Evolutionary conservation across 2,888 invertebrate genomes (phyloP), one percentile per base, ranked within the genome.

Genomic region (Aspidiotus rigidus): DNA sequence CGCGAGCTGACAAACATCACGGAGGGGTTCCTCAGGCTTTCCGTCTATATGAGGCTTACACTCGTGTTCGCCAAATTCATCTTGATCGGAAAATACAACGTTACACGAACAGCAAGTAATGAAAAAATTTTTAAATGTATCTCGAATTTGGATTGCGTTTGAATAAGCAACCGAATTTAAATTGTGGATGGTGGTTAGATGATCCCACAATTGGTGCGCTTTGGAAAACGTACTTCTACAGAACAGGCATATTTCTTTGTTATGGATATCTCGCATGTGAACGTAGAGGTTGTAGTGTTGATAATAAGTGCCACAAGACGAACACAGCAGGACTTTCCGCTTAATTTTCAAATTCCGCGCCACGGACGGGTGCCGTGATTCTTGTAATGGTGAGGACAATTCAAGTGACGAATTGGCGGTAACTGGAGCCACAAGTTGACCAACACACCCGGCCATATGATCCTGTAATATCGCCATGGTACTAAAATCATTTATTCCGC

Each of bases 271-370:
- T 67, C 88, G 83, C 85, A 91, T 90, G 75, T 92, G 92, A 60
- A 89, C 78, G 77, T 90, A 91, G 71, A 91, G 81, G 79, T 90
- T 89, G 89, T 90, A 90, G 75, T 89, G 88, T 78, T 90, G 89
- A 79, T 89, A 90, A 76, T 90, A 90, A 11, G 87, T 89, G 59
- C 86, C 87, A 77, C 91, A 91, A 0, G 88, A 87, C 13, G 89
- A 87, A 77, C 91, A 91, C 64, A 90, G 79, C 77, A 88, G 91
- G 71, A 89, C 88, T 77, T 89, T 88, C 57, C 87, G 81, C n/a
- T 87, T 86, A 59, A 86, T 83, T 76, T 85, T 82, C 62, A 86
- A 85, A 74, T 82, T 83, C 60, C 81, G 71, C 70, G 69, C 13
- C 66, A 44, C 55, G 72, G 55, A 40, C 79, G 80, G 13, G 79